These are phyloP conservation scores for Sebastes vulpes DNA, from an alignment of 2,797 vertebrate genomes.

Conservation along the genomic window DNA sequence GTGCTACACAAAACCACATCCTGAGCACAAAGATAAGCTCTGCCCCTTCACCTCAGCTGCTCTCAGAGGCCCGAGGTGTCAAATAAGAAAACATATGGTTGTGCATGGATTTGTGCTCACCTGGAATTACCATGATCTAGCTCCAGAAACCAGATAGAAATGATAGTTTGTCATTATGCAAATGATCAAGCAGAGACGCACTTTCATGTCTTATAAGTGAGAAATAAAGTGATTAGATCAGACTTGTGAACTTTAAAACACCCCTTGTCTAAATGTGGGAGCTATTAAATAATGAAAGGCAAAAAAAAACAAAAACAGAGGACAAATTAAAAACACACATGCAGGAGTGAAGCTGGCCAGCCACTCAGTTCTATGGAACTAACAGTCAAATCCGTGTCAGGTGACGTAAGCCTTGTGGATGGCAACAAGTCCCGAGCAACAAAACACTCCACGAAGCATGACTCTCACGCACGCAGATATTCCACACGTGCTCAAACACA, in stretches of 20 bases:
- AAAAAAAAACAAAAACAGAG: not conserved
- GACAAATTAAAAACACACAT: constrained; percentile 56
- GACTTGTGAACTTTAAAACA: constrained; percentile 7
- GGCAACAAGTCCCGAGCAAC: constrained; percentile 60
- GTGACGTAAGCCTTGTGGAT: constrained; percentile 66
- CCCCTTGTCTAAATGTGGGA: constrained; percentile 2
- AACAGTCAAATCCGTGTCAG: constrained; percentile 73
- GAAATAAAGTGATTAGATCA: not conserved
- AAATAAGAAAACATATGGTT: not conserved
- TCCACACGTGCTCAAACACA: not conserved
- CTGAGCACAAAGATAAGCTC: constrained; percentile 41
- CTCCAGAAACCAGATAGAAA: not conserved
- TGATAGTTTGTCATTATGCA: not conserved
- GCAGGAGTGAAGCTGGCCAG: constrained; percentile 46
- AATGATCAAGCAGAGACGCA: not conserved
- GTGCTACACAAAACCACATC: constrained; percentile 23
- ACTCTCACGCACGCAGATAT: not conserved
- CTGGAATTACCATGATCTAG: not conserved
- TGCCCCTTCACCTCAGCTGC: constrained; percentile 21
- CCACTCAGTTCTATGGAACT: constrained; percentile 26
- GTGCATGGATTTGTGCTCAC: not conserved
- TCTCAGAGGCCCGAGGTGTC: constrained; percentile 1
- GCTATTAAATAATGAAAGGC: constrained; percentile 17
- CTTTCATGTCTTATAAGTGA: not conserved
- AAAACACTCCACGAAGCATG: constrained; percentile 44